Evolutionary conservation across 2,113 vertebrate species (phyloP).

Genomic region (Xyrauchen texanus): DNA sequence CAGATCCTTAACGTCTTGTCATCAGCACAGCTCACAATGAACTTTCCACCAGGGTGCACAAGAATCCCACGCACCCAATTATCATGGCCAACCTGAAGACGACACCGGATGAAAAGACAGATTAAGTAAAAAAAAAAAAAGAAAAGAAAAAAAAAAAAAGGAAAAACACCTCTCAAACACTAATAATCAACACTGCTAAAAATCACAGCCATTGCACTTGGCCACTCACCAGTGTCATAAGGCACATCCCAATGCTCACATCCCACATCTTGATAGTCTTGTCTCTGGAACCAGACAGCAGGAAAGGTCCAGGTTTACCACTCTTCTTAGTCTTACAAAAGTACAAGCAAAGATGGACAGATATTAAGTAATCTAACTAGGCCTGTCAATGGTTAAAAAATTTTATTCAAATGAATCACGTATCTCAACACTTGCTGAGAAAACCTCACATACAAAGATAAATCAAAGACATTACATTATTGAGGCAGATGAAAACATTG

Average conservation of each 20-base stretch:
- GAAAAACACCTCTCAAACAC: neutral
- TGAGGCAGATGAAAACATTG: too few species aligned
- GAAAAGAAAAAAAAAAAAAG: neutral
- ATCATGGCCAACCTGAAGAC: constrained; percentile 92
- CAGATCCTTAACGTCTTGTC: constrained; percentile 98
- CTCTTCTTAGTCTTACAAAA: constrained; percentile 89
- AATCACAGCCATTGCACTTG: too few species aligned
- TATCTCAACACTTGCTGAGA: too few species aligned
- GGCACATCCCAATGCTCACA: constrained; percentile 97
- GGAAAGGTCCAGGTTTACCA: constrained; percentile 95
- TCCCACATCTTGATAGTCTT: constrained; percentile 99
- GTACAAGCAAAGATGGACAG: constrained; percentile 39
- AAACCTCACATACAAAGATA: too few species aligned
- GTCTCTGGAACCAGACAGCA: constrained; percentile 98
- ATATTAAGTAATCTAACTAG: neutral
- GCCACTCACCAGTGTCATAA: constrained; percentile 96
- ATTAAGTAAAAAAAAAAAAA: neutral
- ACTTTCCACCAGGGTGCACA: constrained; percentile 97
- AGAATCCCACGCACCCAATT: constrained; percentile 98
- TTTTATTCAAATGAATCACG: neutral
- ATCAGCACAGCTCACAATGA: constrained; percentile 98
- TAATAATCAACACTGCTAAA: neutral
- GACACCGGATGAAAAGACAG: neutral
- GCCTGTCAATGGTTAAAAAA: neutral
- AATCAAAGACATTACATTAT: too few species aligned